A percentile compares a stretch with the other conserved stretches of the same genome.
Conservation (phyloP, 2,113 vertebrate species). For the Puma concolor region DNA sequence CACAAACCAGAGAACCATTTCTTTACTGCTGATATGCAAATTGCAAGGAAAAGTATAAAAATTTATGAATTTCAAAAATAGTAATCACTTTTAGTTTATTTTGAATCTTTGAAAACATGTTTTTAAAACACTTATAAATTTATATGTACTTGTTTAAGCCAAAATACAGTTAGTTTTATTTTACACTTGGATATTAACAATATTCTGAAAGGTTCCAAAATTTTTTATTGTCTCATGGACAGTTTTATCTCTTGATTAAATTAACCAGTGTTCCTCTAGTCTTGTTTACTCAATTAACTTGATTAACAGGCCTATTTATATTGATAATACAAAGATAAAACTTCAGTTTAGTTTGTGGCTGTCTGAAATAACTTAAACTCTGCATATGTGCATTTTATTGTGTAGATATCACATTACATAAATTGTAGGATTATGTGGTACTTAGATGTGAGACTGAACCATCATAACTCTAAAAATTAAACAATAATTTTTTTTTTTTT, state of each 20-base stretch:
- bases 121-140: neutral
- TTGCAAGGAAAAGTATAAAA: neutral
- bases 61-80: slow-evolving; percentile 12
- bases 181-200: neutral
- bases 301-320: neutral
- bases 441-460: neutral
- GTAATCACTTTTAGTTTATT: neutral
- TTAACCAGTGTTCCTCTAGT: neutral
- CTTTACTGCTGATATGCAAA: neutral
- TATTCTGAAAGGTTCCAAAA: neutral
- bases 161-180: neutral
- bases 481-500: neutral
- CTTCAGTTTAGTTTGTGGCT: neutral
- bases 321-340: neutral
- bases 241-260: neutral
- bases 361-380: neutral
- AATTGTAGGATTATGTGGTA: neutral
- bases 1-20: neutral
- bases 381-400: neutral
- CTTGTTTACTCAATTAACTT: neutral
- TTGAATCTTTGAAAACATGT: neutral
- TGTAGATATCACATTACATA: neutral
- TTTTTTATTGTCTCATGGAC: neutral
- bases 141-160: neutral
- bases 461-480: neutral